phyloP scores from a whole-genome alignment of 2,797 vertebrate genomes.

The Philypnodon macrostomus region DNA sequence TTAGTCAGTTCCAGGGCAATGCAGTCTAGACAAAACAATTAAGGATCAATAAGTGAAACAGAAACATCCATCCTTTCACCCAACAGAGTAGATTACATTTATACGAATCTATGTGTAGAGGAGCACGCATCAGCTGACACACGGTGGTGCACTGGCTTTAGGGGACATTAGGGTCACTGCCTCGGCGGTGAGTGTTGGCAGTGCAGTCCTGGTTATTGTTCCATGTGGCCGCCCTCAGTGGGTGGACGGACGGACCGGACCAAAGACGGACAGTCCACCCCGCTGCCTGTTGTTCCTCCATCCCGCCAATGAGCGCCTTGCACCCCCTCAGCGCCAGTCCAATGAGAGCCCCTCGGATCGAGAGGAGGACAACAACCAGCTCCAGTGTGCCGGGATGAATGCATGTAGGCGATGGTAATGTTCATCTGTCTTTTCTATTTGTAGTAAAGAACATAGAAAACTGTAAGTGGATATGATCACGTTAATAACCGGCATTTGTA shows the following conservation, averaged over 20 bases:
- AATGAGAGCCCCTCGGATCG: conserved; percentile 69
- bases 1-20: no score
- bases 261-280: conserved; percentile 46
- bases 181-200: conserved; percentile 9
- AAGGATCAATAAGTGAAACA: no score
- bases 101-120: conserved; percentile 17
- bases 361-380: conserved; percentile 72
- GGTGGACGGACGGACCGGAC: conserved; percentile 42
- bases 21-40: no score
- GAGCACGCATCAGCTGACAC: conserved; percentile 17
- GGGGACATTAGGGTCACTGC: conserved; percentile 16
- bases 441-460: neutral
- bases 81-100: neutral
- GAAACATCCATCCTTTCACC: neutral
- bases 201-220: conserved; percentile 49
- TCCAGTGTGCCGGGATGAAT: conserved; percentile 59
- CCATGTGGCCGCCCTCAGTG: conserved; percentile 63
- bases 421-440: conserved; percentile 32
- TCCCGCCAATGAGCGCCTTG: conserved; percentile 64
- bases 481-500: conserved; percentile 19
- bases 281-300: conserved; percentile 72
- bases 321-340: conserved; percentile 52
- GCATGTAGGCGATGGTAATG: conserved; percentile 63
- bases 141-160: conserved; percentile 11
- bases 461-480: conserved; percentile 10